Evolutionary conservation across 2,888 invertebrate genomes (phyloP).

Genomic region (Eudasyphora cyanicolor): DNA sequence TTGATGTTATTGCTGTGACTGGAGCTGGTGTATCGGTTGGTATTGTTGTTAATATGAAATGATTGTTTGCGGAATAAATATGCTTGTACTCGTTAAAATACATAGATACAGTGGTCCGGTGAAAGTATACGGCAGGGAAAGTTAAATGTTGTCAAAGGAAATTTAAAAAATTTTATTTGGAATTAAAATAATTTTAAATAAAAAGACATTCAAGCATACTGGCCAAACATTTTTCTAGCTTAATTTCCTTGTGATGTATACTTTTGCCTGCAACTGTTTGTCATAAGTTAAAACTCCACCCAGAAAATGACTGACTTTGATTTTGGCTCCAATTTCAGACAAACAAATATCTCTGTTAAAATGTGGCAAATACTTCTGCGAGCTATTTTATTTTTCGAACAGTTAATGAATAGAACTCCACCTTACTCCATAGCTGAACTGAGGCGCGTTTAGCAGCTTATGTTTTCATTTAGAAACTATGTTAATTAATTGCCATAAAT

Average conservation of each 20-base stretch:
- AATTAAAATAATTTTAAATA: too few species aligned
- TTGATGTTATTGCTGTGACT: neutral
- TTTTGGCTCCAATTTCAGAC: neutral
- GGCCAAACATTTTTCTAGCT: too few species aligned
- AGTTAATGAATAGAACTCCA: slow-evolving; percentile 35
- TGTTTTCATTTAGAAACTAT: slow-evolving; percentile 40
- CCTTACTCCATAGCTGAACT: slow-evolving; percentile 34
- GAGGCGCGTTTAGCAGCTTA: neutral
- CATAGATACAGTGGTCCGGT: neutral
- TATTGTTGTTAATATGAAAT: slow-evolving; percentile 12
- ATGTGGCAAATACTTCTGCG: neutral
- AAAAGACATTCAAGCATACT: too few species aligned
- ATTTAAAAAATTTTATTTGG: too few species aligned
- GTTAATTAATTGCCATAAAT: slow-evolving; percentile 54
- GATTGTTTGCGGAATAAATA: slow-evolving; percentile 25
- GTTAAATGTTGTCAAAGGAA: too few species aligned
- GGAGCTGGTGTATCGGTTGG: neutral
- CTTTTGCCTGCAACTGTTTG: too few species aligned
- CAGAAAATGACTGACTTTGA: neutral
- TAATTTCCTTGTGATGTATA: too few species aligned
- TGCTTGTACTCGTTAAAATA: neutral
- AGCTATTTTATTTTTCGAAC: neutral
- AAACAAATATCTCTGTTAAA: neutral
- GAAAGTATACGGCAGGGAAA: neutral
- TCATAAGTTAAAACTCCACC: neutral